These are phyloP conservation scores for Neodiprion pinetum DNA, from an alignment of 1,140 invertebrate genomes.

Conservation along the genomic window DNA sequence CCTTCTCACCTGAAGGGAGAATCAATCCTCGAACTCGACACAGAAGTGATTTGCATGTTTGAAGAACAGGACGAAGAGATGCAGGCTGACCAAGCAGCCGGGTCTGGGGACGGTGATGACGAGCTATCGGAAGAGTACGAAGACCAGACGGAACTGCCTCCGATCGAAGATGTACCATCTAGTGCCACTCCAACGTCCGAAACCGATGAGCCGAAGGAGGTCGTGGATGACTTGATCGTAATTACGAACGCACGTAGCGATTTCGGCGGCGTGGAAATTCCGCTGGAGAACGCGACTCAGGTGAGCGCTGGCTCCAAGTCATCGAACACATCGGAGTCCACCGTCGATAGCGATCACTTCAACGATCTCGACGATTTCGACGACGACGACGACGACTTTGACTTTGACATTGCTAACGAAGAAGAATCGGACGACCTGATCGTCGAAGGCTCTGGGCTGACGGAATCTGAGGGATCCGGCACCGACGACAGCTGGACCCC, in stretches of 20 bases:
- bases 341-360: too few relatives aligned
- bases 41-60: slow-evolving; percentile 39
- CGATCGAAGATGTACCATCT: too few relatives aligned
- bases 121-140: too few relatives aligned
- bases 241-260: not conserved
- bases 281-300: not conserved
- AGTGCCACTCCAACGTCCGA: too few relatives aligned
- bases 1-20: slow-evolving; percentile 40
- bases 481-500: not conserved
- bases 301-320: not conserved
- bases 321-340: too few relatives aligned
- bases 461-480: slow-evolving; percentile 9
- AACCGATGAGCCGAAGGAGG: too few relatives aligned
- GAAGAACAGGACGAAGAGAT: slow-evolving; percentile 52
- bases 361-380: not conserved
- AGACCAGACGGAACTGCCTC: too few relatives aligned
- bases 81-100: slow-evolving; percentile 45
- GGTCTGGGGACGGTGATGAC: not conserved
- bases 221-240: too few relatives aligned
- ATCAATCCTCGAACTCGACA: slow-evolving; percentile 39
- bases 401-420: not conserved
- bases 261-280: not conserved
- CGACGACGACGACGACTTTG: not conserved
- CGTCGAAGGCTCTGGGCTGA: not conserved
- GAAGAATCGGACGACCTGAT: not conserved